Conservation (phyloP, 2,797 vertebrate species). For the Myotis planiceps region DNA sequence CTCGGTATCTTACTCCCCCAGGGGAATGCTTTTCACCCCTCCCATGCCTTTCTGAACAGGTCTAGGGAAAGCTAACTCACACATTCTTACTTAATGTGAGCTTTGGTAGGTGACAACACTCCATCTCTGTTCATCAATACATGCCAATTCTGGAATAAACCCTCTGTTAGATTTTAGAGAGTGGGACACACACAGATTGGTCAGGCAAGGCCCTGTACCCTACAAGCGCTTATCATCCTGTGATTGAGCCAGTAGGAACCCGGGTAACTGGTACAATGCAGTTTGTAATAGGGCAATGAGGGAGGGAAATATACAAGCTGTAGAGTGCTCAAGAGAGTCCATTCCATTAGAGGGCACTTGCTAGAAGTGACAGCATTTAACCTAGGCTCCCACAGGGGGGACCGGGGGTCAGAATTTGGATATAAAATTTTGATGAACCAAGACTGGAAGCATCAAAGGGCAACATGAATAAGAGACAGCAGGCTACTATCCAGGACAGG, state of each 20-base stretch:
- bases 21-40: neutral
- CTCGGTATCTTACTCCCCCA: neutral
- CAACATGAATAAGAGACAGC: neutral
- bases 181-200: neutral
- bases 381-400: neutral
- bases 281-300: neutral
- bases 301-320: neutral
- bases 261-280: neutral
- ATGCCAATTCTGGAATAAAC: neutral
- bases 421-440: neutral
- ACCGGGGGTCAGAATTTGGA: neutral
- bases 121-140: neutral
- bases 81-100: neutral
- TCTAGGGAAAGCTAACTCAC: constrained; percentile 19
- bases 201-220: neutral
- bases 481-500: neutral
- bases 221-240: neutral
- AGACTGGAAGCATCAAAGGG: neutral
- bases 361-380: neutral
- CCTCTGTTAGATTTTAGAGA: neutral
- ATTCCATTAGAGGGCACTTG: neutral
- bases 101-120: neutral
- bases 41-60: neutral
- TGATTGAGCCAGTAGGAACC: neutral
- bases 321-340: neutral